Conservation (phyloP, 2,113 vertebrate species). For the Sphyrna mokarran region DNA sequence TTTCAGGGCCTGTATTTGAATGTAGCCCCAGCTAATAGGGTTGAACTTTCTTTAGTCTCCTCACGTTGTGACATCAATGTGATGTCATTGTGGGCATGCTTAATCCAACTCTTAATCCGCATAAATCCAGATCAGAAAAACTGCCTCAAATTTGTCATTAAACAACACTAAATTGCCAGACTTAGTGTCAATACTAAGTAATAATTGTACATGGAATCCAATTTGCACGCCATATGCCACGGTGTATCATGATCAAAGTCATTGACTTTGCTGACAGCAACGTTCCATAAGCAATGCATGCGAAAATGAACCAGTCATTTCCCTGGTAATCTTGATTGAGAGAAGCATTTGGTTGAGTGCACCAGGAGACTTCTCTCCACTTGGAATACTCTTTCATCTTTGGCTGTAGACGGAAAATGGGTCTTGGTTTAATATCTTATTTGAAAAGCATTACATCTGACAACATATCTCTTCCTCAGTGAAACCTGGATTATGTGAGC, state of each 20-base stretch:
- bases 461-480: not conserved
- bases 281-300: not conserved
- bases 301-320: not conserved
- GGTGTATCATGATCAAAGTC: not conserved
- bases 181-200: not conserved
- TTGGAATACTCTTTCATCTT: not conserved
- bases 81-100: not conserved
- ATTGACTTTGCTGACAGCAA: not conserved
- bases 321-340: not conserved
- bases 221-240: too few species aligned
- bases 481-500: not conserved
- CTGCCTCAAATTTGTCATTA: not conserved
- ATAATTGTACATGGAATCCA: too few species aligned
- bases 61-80: too few species aligned
- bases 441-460: not conserved
- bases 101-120: not conserved
- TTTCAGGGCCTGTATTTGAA: too few species aligned
- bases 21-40: too few species aligned
- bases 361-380: not conserved
- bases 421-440: not conserved
- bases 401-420: not conserved
- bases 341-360: not conserved
- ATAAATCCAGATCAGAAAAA: not conserved
- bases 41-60: too few species aligned
- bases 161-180: not conserved